phyloP scores from a whole-genome alignment of 1,140 invertebrate genomes.

The Hylaeus volcanicus region DNA sequence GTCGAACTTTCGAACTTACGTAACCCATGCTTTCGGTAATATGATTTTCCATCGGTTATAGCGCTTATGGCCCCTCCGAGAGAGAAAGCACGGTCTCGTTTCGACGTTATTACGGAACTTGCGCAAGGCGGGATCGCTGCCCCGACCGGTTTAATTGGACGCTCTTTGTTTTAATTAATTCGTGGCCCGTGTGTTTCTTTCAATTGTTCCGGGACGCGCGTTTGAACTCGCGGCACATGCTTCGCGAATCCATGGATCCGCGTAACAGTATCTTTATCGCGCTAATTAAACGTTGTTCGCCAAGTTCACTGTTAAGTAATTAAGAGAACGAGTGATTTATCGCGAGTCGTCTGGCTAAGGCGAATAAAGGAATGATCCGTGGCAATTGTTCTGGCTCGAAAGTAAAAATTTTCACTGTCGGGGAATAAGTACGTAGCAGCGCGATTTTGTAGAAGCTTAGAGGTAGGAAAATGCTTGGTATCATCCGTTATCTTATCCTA shows the following conservation, averaged over 20 bases:
- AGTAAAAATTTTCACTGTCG: no score
- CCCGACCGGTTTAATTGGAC: constrained; percentile 27
- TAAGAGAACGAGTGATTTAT: neutral
- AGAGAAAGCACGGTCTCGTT: constrained; percentile 32
- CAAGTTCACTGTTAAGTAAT: constrained; percentile 13
- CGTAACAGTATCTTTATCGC: neutral
- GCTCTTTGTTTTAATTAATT: constrained; percentile 42
- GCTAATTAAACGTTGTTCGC: constrained; percentile 12
- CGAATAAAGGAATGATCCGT: no score
- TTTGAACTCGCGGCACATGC: neutral
- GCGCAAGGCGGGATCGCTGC: constrained; percentile 30
- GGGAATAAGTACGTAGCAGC: no score
- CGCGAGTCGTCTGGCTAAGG: no score
- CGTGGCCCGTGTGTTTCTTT: neutral
- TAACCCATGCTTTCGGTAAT: constrained; percentile 28
- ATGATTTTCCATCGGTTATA: constrained; percentile 16
- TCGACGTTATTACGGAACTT: constrained; percentile 33
- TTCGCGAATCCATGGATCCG: neutral
- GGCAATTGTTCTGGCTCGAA: no score
- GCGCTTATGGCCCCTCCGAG: neutral
- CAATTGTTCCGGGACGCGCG: constrained; percentile 25
- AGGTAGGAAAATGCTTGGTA: no score
- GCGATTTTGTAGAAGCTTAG: no score
- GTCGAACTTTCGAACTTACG: constrained; percentile 33
- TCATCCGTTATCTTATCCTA: no score